Conservation (phyloP, 2,888 invertebrate genomes). For the Cephonodes hylas region DNA sequence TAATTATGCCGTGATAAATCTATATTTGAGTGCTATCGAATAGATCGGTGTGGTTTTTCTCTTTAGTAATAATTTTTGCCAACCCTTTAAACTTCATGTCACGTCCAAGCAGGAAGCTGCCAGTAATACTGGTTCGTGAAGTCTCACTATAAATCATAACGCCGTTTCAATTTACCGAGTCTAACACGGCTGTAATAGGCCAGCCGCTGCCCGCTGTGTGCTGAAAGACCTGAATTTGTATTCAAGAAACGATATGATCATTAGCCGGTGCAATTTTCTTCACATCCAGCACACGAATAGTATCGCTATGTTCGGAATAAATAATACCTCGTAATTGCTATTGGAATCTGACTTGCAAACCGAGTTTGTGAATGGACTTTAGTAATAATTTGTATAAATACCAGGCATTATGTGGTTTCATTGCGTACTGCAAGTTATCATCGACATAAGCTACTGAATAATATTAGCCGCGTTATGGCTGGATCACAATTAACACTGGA, state of each 20-base stretch:
- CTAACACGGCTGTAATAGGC: constrained; percentile 67
- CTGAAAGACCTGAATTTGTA: constrained; percentile 77
- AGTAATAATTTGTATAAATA: constrained; percentile 46
- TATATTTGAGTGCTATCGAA: background rate
- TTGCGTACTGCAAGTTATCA: constrained; percentile 28
- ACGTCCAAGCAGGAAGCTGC: constrained; percentile 65
- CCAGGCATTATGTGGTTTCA: constrained; percentile 46
- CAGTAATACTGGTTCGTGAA: constrained; percentile 69
- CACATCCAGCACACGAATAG: constrained; percentile 65
- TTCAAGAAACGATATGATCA: constrained; percentile 75
- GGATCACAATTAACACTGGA: constrained; percentile 14
- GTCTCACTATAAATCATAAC: constrained; percentile 74
- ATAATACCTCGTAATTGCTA: constrained; percentile 70
- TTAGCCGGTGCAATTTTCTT: constrained; percentile 78
- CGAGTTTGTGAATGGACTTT: constrained; percentile 48
- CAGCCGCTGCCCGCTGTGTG: constrained; percentile 54
- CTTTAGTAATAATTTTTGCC: background rate
- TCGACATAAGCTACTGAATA: background rate
- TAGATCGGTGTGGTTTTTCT: background rate
- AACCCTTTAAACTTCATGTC: constrained; percentile 55
- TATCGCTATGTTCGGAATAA: constrained; percentile 60
- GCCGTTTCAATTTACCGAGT: constrained; percentile 74
- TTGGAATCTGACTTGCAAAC: constrained; percentile 56
- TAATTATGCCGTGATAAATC: background rate
- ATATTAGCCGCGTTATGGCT: background rate